These are phyloP conservation scores for Melanotaenia maccullochi DNA, from an alignment of 2,797 vertebrate genomes.

Conservation along the genomic window DNA sequence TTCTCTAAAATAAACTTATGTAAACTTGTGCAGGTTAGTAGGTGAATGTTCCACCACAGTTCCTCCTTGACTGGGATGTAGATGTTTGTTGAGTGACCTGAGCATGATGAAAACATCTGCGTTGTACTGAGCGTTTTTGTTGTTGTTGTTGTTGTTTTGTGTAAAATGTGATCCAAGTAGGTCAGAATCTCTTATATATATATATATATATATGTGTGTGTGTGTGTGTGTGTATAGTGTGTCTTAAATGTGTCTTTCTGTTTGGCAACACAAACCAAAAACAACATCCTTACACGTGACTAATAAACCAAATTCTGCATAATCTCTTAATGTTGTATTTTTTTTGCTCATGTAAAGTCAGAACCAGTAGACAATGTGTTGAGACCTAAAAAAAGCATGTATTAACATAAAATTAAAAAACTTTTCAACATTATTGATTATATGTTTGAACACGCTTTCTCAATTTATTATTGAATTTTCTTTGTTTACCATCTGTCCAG, in stretches of 20 bases:
- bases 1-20: too few relatives aligned
- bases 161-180: too few relatives aligned
- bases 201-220: too few relatives aligned
- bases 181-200: too few relatives aligned
- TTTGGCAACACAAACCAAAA: conserved; percentile 1
- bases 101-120: too few relatives aligned
- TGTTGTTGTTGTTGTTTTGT: too few relatives aligned
- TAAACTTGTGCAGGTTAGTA: too few relatives aligned
- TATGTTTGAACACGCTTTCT: conserved; percentile 16
- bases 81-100: too few relatives aligned
- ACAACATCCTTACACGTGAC: not conserved
- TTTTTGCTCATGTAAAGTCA: not conserved
- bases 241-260: not conserved
- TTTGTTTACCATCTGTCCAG: conserved; percentile 71
- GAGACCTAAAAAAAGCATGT: not conserved
- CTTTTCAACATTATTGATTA: not conserved
- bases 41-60: too few relatives aligned
- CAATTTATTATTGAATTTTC: conserved; percentile 52
- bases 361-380: not conserved
- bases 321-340: not conserved
- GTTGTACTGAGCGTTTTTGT: too few relatives aligned
- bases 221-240: too few relatives aligned
- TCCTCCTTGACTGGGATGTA: too few relatives aligned
- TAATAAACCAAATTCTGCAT: not conserved
- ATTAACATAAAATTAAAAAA: not conserved